Evolutionary conservation across 2,797 vertebrate genomes (phyloP), one percentile per base, ranked within the genome.

Genomic region (Borostomias antarcticus): DNA sequence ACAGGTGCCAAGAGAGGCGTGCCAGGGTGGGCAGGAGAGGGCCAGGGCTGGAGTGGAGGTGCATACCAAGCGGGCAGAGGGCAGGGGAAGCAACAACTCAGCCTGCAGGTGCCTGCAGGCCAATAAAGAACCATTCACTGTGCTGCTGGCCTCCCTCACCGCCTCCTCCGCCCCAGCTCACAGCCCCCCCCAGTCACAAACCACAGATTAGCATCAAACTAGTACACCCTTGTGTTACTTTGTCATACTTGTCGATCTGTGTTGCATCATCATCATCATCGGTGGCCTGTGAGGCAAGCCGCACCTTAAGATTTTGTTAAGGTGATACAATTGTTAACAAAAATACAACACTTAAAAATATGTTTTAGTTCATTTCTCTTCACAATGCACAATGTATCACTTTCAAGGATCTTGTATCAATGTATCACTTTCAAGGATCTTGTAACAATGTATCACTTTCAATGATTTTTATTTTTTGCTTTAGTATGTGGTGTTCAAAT

Each of bases 61-160:
- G 90, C 87, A 91, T 92, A 89, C 88, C 88, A 92, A 92, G 87
- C 72, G 73, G 56, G 45, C 54, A 45, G 66, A 45, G 80, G 30
- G 73, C 57, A 83, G 76, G 28, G 84, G 70, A 81, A 84, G 85
- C 75, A 3, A 67, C 65, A 80, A 80, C 68, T 43, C 30, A 63
- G 15, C 45, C 28, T 83, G 90, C 90, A 91, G 91, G 89, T 92
- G 91, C 80, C 81, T 58, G 62, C 74, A 37, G 32, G 50, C 51
- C 81, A 69, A 91, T 89, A 93, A 92, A 91, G 88, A 63, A 58
- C 72, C 79, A 89, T 93, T 93, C 85, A 93, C 75, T 70, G 67
- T 5, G 32, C 48, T 58, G 76, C 71, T 13, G 58, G 73, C 47
- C 50, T 66, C 21, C 56, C 75, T 65, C 45, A 19, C 74, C 57